Evolutionary conservation across 23 tunicate species (phyloP).

Genomic region (Corella eumyota): DNA sequence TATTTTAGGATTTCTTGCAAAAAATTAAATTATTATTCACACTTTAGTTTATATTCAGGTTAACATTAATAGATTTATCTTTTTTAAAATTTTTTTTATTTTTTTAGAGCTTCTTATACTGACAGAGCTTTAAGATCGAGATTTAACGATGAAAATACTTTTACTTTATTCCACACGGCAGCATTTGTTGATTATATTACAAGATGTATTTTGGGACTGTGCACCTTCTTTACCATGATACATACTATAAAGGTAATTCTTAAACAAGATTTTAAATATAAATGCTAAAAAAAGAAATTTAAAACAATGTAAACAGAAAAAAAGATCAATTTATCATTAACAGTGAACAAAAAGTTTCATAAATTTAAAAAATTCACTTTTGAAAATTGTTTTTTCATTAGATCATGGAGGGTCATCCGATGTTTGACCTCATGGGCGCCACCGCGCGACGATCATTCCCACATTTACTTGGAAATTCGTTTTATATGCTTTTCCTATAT

Average conservation of each 20-base stretch:
- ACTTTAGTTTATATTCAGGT: too few relatives aligned
- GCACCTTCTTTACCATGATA: conserved; percentile 46
- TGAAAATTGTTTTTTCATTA: background rate
- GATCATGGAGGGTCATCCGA: conserved; percentile 63
- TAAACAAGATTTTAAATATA: too few relatives aligned
- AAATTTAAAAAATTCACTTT: too few relatives aligned
- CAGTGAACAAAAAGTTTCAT: too few relatives aligned
- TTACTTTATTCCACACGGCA: conserved; percentile 29
- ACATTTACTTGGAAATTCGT: conserved; percentile 33
- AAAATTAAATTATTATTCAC: too few relatives aligned
- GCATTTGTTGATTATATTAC: conserved; percentile 24
- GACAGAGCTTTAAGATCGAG: conserved; percentile 30
- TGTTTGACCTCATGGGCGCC: conserved; percentile 25
- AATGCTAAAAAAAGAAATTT: too few relatives aligned
- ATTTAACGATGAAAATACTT: background rate
- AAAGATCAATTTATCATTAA: too few relatives aligned
- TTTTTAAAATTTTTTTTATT: background rate
- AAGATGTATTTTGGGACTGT: conserved; percentile 14
- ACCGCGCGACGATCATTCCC: conserved; percentile 17
- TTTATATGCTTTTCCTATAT: conserved; percentile 27
- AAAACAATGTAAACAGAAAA: background rate
- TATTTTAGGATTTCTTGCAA: too few relatives aligned
- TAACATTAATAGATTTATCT: too few relatives aligned
- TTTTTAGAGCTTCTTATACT: conserved; percentile 21
- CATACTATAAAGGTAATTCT: conserved; percentile 43